These are phyloP conservation scores for Galagoides demidoff DNA, from an alignment of 2,797 vertebrate species.

Conservation along the genomic window DNA sequence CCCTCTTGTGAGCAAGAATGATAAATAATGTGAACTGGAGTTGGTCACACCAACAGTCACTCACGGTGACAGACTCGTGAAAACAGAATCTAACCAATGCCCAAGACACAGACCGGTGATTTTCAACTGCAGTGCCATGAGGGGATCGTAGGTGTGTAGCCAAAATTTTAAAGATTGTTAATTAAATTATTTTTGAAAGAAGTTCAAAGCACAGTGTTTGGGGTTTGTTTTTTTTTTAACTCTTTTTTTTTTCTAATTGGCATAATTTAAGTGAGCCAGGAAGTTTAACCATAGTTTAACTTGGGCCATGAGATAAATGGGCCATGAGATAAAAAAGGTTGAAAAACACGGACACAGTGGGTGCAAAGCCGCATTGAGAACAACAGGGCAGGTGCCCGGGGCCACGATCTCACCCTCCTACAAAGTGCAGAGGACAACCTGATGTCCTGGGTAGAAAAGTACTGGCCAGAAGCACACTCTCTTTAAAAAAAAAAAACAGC, in stretches of 20 bases:
- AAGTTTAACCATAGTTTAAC: no score
- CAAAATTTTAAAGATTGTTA: no score
- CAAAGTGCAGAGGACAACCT: not conserved
- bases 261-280: no score
- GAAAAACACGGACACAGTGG: no score
- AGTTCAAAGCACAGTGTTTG: no score
- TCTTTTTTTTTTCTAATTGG: no score
- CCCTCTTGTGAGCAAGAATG: not conserved
- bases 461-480: not conserved
- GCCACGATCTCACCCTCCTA: not conserved
- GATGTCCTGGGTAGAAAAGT: not conserved
- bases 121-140: no score
- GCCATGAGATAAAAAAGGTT: no score
- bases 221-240: no score
- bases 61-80: not conserved
- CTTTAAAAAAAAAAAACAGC: not conserved
- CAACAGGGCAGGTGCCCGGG: not conserved
- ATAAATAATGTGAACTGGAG: not conserved
- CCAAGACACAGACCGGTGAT: not conserved
- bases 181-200: no score
- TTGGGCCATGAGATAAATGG: no score
- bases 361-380: not conserved
- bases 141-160: no score
- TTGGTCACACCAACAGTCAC: not conserved
- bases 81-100: not conserved